Evolutionary conservation across 2,797 vertebrate genomes (phyloP).

Genomic region (Anguilla megastoma): DNA sequence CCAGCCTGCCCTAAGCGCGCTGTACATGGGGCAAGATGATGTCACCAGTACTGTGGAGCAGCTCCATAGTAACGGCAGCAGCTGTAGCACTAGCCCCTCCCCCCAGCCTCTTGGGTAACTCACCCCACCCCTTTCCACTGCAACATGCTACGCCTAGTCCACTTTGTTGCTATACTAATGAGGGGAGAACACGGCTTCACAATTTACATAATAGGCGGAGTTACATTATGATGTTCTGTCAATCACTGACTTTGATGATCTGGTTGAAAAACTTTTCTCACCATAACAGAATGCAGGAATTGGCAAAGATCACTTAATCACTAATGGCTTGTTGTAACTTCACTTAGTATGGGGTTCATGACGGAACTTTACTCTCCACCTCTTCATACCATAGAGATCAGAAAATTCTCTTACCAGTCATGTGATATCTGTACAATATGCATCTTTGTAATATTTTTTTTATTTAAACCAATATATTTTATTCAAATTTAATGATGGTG

Average conservation of each 20-base stretch:
- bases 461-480: not conserved
- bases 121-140: not conserved
- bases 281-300: not conserved
- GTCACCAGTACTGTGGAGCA: constrained; percentile 76
- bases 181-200: not conserved
- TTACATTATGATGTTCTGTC: not conserved
- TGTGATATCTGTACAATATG: not conserved
- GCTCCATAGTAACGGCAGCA: constrained; percentile 78
- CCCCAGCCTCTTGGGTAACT: not conserved
- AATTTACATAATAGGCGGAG: not conserved
- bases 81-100: constrained; percentile 62
- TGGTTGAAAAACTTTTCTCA: not conserved
- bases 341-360: not conserved
- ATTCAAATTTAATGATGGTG: not conserved
- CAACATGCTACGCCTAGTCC: not conserved
- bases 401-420: not conserved
- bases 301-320: not conserved
- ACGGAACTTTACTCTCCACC: not conserved
- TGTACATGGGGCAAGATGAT: constrained; percentile 52
- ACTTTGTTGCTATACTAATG: not conserved
- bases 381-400: not conserved
- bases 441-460: not conserved
- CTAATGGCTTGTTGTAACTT: not conserved
- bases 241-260: too few species aligned
- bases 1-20: not conserved